Evolutionary conservation across 1,140 invertebrate genomes (phyloP).

Genomic region (Schlechtendalia chinensis): DNA sequence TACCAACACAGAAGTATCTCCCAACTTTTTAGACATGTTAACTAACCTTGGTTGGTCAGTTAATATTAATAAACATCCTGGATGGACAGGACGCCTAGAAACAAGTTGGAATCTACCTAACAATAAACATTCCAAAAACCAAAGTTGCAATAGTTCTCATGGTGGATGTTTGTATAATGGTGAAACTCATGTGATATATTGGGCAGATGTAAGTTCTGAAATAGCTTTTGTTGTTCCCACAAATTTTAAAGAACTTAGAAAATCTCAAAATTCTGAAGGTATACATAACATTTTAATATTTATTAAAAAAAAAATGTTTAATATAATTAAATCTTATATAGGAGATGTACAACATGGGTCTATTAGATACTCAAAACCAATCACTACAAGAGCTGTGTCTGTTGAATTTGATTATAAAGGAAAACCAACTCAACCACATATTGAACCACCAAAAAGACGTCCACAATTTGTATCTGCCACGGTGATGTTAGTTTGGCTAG

Average conservation of each 20-base stretch:
- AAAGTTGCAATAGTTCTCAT: slow-evolving; percentile 24
- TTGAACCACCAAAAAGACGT: slow-evolving; percentile 41
- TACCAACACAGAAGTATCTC: slow-evolving; percentile 60
- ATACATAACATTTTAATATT: background rate
- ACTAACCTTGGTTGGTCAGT: slow-evolving; percentile 84
- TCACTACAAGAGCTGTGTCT: slow-evolving; percentile 33
- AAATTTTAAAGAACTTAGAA: slow-evolving; percentile 52
- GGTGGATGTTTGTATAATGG: slow-evolving; percentile 68
- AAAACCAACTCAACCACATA: slow-evolving; percentile 30
- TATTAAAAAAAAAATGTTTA: background rate
- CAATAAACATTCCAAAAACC: slow-evolving; percentile 6
- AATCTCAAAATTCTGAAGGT: slow-evolving; percentile 47
- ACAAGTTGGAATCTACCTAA: slow-evolving; percentile 51
- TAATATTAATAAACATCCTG: slow-evolving; percentile 75
- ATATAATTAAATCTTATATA: background rate
- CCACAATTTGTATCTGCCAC: slow-evolving; percentile 61
- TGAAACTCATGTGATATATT: slow-evolving; percentile 78
- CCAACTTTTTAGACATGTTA: slow-evolving; percentile 77
- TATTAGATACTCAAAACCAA: slow-evolving; percentile 4
- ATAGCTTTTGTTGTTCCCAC: slow-evolving; percentile 93
- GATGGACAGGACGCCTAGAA: slow-evolving; percentile 80
- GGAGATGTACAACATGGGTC: background rate
- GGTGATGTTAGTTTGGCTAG: slow-evolving; percentile 91
- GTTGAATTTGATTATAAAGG: slow-evolving; percentile 43
- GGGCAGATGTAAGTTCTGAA: slow-evolving; percentile 93